Conservation (phyloP, 2,113 vertebrate genomes). For the Campylorhamphus procurvoides region DNA sequence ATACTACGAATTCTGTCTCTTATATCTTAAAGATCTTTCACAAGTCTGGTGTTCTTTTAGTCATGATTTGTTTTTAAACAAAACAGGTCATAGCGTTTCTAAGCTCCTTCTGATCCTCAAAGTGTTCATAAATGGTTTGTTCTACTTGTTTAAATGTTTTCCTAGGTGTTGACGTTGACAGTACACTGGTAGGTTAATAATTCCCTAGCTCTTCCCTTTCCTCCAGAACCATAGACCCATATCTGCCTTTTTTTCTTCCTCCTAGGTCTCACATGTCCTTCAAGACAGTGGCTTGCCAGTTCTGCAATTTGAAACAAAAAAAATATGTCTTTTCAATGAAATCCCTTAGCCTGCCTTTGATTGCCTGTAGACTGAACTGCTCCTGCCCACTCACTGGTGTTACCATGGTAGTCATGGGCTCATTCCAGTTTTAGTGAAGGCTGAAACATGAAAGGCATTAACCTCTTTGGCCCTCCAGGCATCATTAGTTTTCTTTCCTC, state of each 20-base stretch:
- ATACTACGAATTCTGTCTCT: rapidly evolving
- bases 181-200: background rate
- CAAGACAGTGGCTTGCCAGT: background rate
- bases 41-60: background rate
- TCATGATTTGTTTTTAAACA: background rate
- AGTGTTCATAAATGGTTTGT: background rate
- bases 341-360: background rate
- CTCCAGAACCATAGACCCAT: background rate
- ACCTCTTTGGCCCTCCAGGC: background rate
- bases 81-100: background rate
- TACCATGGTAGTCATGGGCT: background rate
- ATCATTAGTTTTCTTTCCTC: background rate
- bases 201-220: background rate
- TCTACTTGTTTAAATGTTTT: background rate
- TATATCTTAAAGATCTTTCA: background rate
- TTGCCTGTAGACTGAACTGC: background rate
- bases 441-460: background rate
- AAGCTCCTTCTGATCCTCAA: background rate
- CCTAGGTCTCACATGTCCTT: background rate
- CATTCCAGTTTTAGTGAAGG: background rate
- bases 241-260: background rate
- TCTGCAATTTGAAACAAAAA: background rate
- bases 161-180: background rate
- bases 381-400: background rate
- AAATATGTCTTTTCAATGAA: background rate